These are phyloP conservation scores for Paracentrotus lividus DNA, from an alignment of 53 echinoderm and acorn worm genomes.

Conservation along the genomic window DNA sequence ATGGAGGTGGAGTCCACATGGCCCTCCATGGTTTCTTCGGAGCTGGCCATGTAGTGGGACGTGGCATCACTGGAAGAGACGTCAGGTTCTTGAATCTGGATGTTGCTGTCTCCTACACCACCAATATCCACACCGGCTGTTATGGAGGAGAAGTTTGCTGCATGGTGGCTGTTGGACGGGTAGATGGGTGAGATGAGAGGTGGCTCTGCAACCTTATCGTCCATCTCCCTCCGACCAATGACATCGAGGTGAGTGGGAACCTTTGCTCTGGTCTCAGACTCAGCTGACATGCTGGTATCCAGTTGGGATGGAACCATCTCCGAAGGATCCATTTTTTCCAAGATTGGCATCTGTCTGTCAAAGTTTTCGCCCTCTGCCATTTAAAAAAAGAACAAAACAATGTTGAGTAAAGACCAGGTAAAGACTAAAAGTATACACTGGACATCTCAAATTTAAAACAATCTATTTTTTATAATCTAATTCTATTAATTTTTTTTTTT, in stretches of 20 bases:
- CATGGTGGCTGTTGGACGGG: slow-evolving; percentile 66
- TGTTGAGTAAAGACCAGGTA: background rate
- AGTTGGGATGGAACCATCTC: slow-evolving; percentile 56
- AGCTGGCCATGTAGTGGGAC: slow-evolving; percentile 24
- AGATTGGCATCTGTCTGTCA: slow-evolving; percentile 74
- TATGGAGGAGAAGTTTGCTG: slow-evolving; percentile 56
- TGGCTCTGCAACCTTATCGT: slow-evolving; percentile 68
- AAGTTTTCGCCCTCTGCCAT: slow-evolving; percentile 48
- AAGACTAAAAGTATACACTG: background rate
- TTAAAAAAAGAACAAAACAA: background rate
- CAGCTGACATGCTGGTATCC: slow-evolving; percentile 53
- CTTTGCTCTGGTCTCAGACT: slow-evolving; percentile 63
- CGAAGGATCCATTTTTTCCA: slow-evolving; percentile 76
- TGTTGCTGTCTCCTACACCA: slow-evolving; percentile 7
- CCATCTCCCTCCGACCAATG: background rate
- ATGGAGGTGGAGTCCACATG: slow-evolving; percentile 59
- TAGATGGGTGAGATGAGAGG: slow-evolving; percentile 79
- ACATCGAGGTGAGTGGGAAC: slow-evolving; percentile 57
- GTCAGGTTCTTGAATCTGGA: slow-evolving; percentile 79
- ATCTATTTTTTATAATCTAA: too few relatives aligned
- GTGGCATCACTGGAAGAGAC: slow-evolving; percentile 75
- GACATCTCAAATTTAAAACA: too few relatives aligned
- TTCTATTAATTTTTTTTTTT: too few relatives aligned
- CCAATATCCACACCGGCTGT: slow-evolving; percentile 50
- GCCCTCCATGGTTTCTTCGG: background rate